A percentile compares a stretch with the other conserved stretches of the same genome.
These are phyloP conservation scores for Lophotis ruficrista DNA, from an alignment of 2,113 vertebrate genomes.

Conservation along the genomic window DNA sequence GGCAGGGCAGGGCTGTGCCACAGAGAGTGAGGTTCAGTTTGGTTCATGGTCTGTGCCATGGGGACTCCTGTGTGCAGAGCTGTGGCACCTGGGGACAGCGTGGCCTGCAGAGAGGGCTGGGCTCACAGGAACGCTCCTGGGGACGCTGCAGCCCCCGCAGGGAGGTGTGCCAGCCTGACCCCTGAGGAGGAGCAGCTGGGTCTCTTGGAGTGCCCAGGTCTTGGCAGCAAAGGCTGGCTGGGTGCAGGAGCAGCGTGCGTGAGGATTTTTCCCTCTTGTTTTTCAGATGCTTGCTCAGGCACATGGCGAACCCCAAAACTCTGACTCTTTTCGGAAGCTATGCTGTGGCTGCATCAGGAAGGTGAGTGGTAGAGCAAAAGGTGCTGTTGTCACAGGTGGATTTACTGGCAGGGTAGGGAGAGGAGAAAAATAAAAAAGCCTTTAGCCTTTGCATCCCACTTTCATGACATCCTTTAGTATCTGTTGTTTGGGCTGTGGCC, in stretches of 20 bases:
- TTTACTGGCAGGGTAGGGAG: background rate
- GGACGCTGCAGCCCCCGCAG: no score
- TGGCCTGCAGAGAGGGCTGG: background rate
- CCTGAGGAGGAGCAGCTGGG: fast-evolving
- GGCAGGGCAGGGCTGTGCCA: background rate
- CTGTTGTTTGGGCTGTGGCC: background rate
- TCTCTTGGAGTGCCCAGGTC: no score
- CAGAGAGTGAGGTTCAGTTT: no score
- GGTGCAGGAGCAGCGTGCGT: background rate
- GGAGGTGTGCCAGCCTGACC: background rate
- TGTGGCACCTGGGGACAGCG: no score
- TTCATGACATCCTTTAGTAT: background rate
- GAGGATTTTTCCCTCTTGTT: background rate
- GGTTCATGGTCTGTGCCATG: background rate
- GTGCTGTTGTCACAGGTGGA: background rate
- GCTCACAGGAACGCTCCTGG: fast-evolving
- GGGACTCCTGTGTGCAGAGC: background rate
- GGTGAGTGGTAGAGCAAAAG: slow-evolving; percentile 6
- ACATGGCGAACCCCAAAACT: background rate
- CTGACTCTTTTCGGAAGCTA: background rate
- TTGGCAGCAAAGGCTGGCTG: no score
- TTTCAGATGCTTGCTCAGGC: slow-evolving; percentile 18
- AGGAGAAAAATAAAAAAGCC: background rate
- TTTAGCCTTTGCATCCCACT: background rate
- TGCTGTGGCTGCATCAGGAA: background rate